Evolutionary conservation across 2,113 vertebrate genomes (phyloP), one percentile per base, ranked within the genome.

Genomic region (Cryptoleucopteryx plumbea): DNA sequence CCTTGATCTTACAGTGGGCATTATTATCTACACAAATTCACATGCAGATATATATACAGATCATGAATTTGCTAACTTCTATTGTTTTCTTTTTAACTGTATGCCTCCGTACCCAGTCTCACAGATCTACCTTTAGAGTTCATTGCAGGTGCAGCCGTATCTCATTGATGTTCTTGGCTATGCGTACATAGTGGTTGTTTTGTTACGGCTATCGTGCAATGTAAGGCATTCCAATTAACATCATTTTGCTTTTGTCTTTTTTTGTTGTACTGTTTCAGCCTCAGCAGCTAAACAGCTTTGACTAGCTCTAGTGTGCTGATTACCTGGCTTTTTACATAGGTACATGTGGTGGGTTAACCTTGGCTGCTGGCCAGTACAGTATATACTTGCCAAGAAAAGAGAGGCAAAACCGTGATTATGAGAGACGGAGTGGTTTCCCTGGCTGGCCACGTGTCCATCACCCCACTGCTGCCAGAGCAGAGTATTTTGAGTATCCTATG

Each of bases 91-190:
- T 38, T 38, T 52, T 9, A 17, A 10, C 17, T 3, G 4, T 13
- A 34, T 31, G 43, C 16, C 26, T 16, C 45, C 20, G 4, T 8
- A 21, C 13, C 11, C 29, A 10, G 7, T 16, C 67, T 32, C 34
- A 15, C 32, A 16, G 59, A 11, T 26, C 5, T 8, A 10, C 43
- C 40, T 16, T 7, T 2, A 4, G 34, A 32, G 52, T 16, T 18
- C 16, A 0, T 1, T 21, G 50, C 63, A 50, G 43, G 36, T 16
- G 32, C 43, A 25, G 29, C 78, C 1, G 1, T 5, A 8, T 10
- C 65, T 25, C 63, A 5, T 0, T 19, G 83, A 12, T 34, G 11
- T 11, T 29, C n/a, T 14, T 7, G 16, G 38, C 74, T 38, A 0
- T 34, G 40, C 11, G 2, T 12, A 3, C 9, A 1, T 1, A 8